Evolutionary conservation across 2,113 vertebrate species (phyloP), one percentile per base, ranked within the genome.

Genomic region (Cynopterus brachyotis): DNA sequence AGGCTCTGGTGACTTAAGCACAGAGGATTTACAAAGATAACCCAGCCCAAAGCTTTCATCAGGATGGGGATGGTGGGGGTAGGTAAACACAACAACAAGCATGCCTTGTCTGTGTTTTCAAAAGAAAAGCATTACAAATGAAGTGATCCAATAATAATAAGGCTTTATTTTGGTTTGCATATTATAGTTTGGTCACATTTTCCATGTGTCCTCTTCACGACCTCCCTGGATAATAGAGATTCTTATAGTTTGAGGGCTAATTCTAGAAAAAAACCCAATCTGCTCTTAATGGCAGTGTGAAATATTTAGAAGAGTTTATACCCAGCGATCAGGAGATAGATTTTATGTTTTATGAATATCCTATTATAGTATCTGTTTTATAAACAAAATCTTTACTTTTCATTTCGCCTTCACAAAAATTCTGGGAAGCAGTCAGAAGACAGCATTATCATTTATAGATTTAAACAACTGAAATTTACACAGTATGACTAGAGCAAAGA

Each of bases 161-260:
- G n/a, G 8, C 8, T 81, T 78, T 40, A 66, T 45, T 70, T 91
- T 70, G 30, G 45, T 59, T 78, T 78, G 26, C 50, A 42, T 45
- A 42, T 85, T 76, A 6, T 30, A 75, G 67, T 86, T 95, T 89
- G 15, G 35, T 86, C 32, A n/a, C 15, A 67, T 42, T 70, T 88
- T 55, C 60, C 57, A 64, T 53, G 22, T 55, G 6, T 78, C 32
- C 50, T 91, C 62, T 96, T 91, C 17, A 72, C 66, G 81, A 55
- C 40, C 5, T 89, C 30, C 40, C 26, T 91, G 32, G 40, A 26
- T 78, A 88, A 47, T 16, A 70, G 62, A 89, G 37, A 78, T 86
- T 16, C 75, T 78, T 81, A n/a, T 17, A 64, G 45, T 79, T 24
- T 80, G 50, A 75, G 22, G 13, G 5, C 76, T 80, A 76, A 72